These are phyloP conservation scores for Micoletzkya japonica DNA, from an alignment of 2,888 invertebrate species.

Conservation along the genomic window DNA sequence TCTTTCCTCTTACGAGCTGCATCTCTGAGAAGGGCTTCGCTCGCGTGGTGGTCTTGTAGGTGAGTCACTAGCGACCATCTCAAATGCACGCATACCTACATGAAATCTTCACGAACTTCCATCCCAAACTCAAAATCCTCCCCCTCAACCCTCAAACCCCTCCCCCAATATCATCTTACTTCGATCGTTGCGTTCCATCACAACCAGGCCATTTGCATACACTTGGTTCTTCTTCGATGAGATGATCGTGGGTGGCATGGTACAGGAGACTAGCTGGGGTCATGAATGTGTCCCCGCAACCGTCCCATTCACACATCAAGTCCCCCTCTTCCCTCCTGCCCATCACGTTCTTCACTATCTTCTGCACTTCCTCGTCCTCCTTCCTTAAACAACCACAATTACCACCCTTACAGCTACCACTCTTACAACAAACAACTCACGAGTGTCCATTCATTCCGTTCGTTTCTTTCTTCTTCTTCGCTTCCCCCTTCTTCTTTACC, in stretches of 20 bases:
- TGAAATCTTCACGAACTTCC: neutral
- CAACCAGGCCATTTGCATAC: conserved; percentile 58
- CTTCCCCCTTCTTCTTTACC: neutral
- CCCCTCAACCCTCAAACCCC: neutral
- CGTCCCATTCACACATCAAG: conserved; percentile 62
- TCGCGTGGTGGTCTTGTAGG: conserved; percentile 88
- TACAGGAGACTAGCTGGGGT: conserved; percentile 42
- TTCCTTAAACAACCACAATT: no score
- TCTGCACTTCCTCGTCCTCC: neutral
- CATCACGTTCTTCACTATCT: neutral
- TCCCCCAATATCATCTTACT: conserved; percentile 20
- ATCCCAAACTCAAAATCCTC: neutral
- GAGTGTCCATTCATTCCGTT: neutral
- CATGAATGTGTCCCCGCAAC: conserved; percentile 44
- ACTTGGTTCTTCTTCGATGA: conserved; percentile 35
- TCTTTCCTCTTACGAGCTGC: conserved; percentile 72
- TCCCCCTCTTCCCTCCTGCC: conserved; percentile 23
- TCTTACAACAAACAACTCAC: neutral
- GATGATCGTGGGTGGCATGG: conserved; percentile 50
- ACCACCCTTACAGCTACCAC: neutral
- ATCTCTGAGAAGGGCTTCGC: conserved; percentile 75
- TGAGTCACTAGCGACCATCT: conserved; percentile 92
- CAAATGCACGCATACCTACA: conserved; percentile 4
- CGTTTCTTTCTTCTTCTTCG: neutral
- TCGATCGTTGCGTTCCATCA: conserved; percentile 51